Evolutionary conservation across 2,888 invertebrate species (phyloP).

Genomic region (Lepidonotus clava): DNA sequence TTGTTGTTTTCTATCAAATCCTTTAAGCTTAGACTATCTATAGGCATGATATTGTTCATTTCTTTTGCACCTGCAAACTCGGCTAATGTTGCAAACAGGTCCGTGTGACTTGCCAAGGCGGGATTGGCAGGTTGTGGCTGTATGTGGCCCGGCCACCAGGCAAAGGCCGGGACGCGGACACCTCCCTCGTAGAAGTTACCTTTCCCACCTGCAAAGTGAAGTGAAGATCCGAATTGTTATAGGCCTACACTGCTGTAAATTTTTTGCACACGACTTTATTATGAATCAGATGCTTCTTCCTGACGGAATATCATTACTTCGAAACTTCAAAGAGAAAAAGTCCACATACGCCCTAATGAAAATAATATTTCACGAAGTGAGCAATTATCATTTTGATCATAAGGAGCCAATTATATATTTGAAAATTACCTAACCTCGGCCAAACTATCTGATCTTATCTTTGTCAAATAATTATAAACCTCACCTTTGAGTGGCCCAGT

Average conservation of each 20-base stretch:
- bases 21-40: not conserved
- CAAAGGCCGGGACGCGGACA: conserved; percentile 60
- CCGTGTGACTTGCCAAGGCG: conserved; percentile 54
- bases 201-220: conserved; percentile 58
- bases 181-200: conserved; percentile 59
- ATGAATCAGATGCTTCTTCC: not conserved
- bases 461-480: too few relatives aligned
- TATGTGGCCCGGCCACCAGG: conserved; percentile 60
- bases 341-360: too few relatives aligned
- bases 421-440: too few relatives aligned
- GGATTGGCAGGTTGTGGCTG: conserved; percentile 6
- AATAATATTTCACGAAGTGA: too few relatives aligned
- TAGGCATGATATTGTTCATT: not conserved
- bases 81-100: conserved; percentile 59
- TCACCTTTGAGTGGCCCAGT: conserved; percentile 58
- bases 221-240: not conserved
- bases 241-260: not conserved
- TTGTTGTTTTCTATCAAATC: not conserved
- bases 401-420: too few relatives aligned
- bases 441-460: too few relatives aligned
- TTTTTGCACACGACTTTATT: not conserved
- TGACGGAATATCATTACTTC: not conserved
- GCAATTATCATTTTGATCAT: too few relatives aligned
- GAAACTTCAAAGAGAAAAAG: too few relatives aligned
- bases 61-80: conserved; percentile 46